These are phyloP conservation scores for Hypothenemus hampei DNA, from an alignment of 1,140 invertebrate species.

Conservation along the genomic window DNA sequence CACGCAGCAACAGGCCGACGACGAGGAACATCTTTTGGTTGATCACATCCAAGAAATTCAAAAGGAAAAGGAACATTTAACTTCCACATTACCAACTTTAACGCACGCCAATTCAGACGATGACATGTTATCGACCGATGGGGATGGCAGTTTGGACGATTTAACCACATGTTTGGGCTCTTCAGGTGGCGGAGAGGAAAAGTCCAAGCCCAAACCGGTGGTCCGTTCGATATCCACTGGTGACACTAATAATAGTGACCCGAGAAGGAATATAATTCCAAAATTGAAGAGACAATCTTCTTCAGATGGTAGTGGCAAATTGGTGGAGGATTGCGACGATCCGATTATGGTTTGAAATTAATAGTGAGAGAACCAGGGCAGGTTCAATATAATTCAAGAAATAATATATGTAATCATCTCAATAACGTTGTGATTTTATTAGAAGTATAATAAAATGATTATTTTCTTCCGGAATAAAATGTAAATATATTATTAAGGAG, in stretches of 20 bases:
- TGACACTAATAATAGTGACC: conserved; percentile 28
- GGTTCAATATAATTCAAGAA: neutral
- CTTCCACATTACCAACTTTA: conserved; percentile 71
- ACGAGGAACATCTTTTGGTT: conserved; percentile 65
- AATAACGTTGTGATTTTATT: neutral
- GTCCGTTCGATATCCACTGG: conserved; percentile 40
- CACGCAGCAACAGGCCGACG: conserved; percentile 48
- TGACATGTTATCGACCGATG: conserved; percentile 70
- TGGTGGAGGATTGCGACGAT: conserved; percentile 43
- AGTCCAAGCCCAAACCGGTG: conserved; percentile 34
- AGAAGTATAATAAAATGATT: neutral
- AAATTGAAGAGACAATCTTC: conserved; percentile 43
- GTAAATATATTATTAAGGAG: neutral
- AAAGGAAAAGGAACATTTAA: conserved; percentile 77
- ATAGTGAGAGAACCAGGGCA: too few species aligned
- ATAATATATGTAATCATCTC: too few species aligned
- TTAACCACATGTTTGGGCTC: conserved; percentile 37
- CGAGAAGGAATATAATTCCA: too few species aligned
- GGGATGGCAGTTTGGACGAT: conserved; percentile 63
- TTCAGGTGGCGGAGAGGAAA: conserved; percentile 28
- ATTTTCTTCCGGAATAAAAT: neutral
- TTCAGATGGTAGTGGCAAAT: conserved; percentile 37
- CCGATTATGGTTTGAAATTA: conserved; percentile 43
- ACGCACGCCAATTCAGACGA: conserved; percentile 78
- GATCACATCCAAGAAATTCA: conserved; percentile 70